Evolutionary conservation across 2,888 invertebrate species (phyloP), one percentile per base, ranked within the genome.

Genomic region (Caenorhabditis sp.): DNA sequence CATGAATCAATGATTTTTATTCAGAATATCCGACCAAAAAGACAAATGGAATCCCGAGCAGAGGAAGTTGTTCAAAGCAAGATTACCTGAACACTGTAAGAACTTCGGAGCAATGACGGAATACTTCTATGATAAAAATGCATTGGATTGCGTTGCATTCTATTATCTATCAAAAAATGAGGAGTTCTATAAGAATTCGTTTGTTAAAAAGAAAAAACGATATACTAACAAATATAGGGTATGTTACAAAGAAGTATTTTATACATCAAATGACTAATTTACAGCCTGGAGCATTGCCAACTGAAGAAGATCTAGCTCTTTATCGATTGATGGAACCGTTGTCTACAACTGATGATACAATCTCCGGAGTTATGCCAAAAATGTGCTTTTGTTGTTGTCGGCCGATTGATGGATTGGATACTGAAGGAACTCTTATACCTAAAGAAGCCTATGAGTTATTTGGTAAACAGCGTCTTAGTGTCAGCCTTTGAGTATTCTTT

Each of bases 161-260:
- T 75, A 75, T 50, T 75, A 75, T 57, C 58, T 70, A 60, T 67
- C 43, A 20, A 75, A 75, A 50, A 64, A 70, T 43, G 56, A 62
- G 0, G 63, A 67, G 14, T 49, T 59, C 23, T 75, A 60, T 63
- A 75, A 75, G 31, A 69, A 66, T 49, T 54, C 59, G 21, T 69
- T 69, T 63, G 1, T 7, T 14, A 73, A 69, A 10, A 58, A 27
- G 27, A 63, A 63, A 12, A 72, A 68, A 50, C 36, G 73, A n/a
- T 3, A 54, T 2, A 8, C 43, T 0, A 20, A 60, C 23, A 73
- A 63, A 17, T 69, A 69, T 59, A 69, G 65, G 60, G 73, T 73
- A 26, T 17, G 31, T 31, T 59, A 12, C 50, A 12, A 31, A 12
- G 36, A 12, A 59, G 14, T 31, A 10, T 59, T 59, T 31, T 59